Base-by-base conservation (phyloP, 2,113 vertebrate species). In the Bombycilla garrulus region DNA sequence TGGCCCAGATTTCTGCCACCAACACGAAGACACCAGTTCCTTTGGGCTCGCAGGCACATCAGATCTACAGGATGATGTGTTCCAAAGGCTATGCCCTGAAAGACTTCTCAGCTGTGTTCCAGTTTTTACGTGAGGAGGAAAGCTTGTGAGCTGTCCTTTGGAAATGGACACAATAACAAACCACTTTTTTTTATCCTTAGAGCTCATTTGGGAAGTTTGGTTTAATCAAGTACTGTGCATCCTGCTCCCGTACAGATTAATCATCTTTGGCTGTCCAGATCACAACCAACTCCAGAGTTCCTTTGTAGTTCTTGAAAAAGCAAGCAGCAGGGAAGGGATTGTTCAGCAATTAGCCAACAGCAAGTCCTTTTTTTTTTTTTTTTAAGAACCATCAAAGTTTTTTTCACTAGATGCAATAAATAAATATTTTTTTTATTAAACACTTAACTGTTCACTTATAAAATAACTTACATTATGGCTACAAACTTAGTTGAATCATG, bases 61-160 rank as follows among this genome's bases (percentile, higher is more conserved):
- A 99, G 98, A 98, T 99, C 83, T 99, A 99, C 97, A 98, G 99
- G 92, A 98, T 99, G 98, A 99, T 99, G 99, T 99, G 99, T 92
- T 98, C 99, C 35, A 99, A 99, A 64, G 99, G 99, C 95, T 99
- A 99, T 81, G 98, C 99, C 89, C 96, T 95, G 97, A 99, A 99
- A 98, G 99, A 99, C 98, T 99, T 99, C 98, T 99, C 99, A 40
- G 98, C 99, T 3, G 98, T 99, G 80, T 99, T 99, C 98, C 99
- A 99, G 97, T 99, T 99, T 97, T 98, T 99, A 87, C 98, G 99
- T 44, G 99, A 99, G 93, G 99, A 99, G 94, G 99, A 99, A 96
- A 97, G 93, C 93, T 98, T 99, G 97, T 98, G 97, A 98, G 90
- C 64, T 64, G 65, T 82, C 84, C 53, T 90, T 90, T 47, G 91